Evolutionary conservation across 2,113 vertebrate species (phyloP), one percentile per base, ranked within the genome.

Genomic region (Oenanthe oenanthe): DNA sequence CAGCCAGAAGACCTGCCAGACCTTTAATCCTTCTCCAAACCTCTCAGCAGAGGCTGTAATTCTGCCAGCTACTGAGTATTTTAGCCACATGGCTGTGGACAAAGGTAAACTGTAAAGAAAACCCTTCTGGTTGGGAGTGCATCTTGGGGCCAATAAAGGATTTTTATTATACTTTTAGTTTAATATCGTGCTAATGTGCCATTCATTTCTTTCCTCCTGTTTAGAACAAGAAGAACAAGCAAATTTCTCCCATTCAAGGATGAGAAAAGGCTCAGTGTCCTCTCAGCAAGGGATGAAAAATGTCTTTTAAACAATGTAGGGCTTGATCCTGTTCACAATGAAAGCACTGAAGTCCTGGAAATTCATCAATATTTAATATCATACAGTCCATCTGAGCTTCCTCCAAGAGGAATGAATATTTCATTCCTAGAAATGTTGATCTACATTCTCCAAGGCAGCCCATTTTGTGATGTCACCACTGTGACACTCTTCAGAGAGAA

Each of bases 1-100:
- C 0, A 9, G 63, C 85, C 72, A 90, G 53, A 60, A 63, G 65
- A 84, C 68, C 56, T 86, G 88, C 92, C 86, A 95, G 89, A 71
- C 65, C 86, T 89, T 89, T 95, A 57, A 75, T 74, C 57, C 48
- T 32, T 72, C 47, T 91, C 89, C 93, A 93, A 92, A 81, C 13
- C 24, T 78, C 76, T 11, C 56, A 72, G 76, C 31, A 74, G 60
- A 62, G 40, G 61, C 73, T 75, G 56, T 17, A 67, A 45, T 78
- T 88, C 75, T 87, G 53, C 61, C 5, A 0, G 0, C 40, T 88
- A 28, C 57, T 53, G 53, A 22, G 22, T 29, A 20, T 7, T 57
- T 57, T 11, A 71, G 34, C 28, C 62, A 79, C 45, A 20, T 2
- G 43, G 75, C 22, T 14, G 4, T 13, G 36, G 81, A 42, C 36